phyloP scores from a whole-genome alignment of 2,113 vertebrate genomes.

The Rallus limicola region DNA sequence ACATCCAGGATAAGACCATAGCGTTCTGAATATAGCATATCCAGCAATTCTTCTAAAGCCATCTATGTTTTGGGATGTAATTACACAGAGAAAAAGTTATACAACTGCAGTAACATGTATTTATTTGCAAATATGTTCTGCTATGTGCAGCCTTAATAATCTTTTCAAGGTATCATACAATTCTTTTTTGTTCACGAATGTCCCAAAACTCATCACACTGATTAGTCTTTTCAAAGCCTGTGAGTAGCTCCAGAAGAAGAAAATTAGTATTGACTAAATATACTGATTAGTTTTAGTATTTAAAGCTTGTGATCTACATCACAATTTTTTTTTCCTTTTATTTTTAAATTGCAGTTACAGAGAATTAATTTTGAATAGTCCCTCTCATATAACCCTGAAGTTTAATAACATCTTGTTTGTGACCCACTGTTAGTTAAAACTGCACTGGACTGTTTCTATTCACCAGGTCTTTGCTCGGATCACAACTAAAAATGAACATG shows the following conservation, averaged over 20 bases:
- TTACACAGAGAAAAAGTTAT: background rate
- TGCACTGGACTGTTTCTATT: background rate
- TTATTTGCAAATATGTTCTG: background rate
- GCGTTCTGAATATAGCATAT: background rate
- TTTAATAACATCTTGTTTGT: background rate
- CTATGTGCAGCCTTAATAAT: background rate
- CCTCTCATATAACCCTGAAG: background rate
- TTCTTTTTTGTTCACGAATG: background rate
- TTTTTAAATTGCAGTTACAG: background rate
- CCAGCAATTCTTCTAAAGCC: background rate
- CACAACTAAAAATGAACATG: background rate
- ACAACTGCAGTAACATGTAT: background rate
- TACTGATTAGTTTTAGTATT: background rate
- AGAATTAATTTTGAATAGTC: background rate
- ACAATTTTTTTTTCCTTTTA: rapidly evolving
- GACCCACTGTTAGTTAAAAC: background rate
- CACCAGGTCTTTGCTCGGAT: background rate
- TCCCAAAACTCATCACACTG: background rate
- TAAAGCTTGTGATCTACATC: background rate
- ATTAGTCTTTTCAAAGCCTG: background rate
- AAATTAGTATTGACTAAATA: background rate
- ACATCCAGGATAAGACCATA: background rate
- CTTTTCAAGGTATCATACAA: background rate
- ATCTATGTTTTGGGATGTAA: background rate
- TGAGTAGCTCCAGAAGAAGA: background rate